Evolutionary conservation across 2,888 invertebrate genomes (phyloP).

Genomic region (Drosophila robusta): DNA sequence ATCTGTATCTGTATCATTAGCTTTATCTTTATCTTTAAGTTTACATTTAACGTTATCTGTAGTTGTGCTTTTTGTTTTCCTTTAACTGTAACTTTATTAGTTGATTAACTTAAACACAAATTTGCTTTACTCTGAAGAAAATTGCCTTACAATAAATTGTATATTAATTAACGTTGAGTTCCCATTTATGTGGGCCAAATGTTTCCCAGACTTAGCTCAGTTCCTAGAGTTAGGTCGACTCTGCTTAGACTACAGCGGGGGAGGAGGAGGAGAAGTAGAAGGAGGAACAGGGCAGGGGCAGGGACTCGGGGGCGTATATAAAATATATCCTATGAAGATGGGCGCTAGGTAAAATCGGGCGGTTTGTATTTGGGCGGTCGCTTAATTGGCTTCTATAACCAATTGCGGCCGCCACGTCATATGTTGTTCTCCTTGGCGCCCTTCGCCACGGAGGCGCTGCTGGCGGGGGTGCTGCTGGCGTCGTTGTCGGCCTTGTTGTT

Average conservation of each 20-base stretch:
- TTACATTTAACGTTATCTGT: not conserved
- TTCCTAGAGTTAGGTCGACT: not conserved
- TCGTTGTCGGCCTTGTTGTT: conserved; percentile 59
- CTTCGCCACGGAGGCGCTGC: conserved; percentile 67
- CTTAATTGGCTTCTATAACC: conserved; percentile 84
- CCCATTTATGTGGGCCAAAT: not conserved
- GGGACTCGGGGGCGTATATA: not conserved
- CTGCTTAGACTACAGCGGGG: not conserved
- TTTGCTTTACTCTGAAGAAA: conserved; percentile 35
- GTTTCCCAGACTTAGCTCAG: not conserved
- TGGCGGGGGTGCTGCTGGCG: conserved; percentile 39
- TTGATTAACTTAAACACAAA: conserved; percentile 39
- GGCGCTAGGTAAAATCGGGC: conserved; percentile 74
- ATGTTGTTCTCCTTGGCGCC: conserved; percentile 83
- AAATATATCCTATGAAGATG: conserved; percentile 5
- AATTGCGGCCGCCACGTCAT: conserved; percentile 84
- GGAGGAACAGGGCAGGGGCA: too few relatives aligned
- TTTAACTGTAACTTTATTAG: conserved; percentile 12
- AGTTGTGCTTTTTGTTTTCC: not conserved
- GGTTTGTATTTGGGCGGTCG: conserved; percentile 82
- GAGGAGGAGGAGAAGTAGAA: too few relatives aligned
- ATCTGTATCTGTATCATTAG: conserved; percentile 6
- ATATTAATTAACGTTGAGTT: conserved; percentile 40
- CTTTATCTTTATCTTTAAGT: conserved; percentile 2
- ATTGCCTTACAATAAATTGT: conserved; percentile 57